Percentiles rank a stretch among this genome's conserved stretches.
Evolutionary conservation across 2,797 vertebrate genomes (phyloP).

Genomic region (Clarias fuscus): DNA sequence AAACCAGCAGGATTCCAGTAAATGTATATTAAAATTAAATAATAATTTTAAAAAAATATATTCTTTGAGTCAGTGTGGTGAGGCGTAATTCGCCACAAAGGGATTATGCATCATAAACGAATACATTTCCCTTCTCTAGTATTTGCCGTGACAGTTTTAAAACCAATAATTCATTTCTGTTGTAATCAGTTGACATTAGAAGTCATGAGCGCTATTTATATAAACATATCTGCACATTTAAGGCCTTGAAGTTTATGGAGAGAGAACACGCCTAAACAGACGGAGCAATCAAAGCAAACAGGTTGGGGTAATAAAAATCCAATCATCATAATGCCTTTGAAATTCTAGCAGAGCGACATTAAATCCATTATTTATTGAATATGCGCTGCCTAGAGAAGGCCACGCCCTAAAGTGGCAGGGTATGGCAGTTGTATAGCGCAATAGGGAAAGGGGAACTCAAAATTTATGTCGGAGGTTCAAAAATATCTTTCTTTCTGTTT

Average conservation of each 20-base stretch:
- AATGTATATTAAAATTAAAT: too few species aligned
- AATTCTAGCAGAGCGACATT: neutral
- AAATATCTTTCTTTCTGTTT: neutral
- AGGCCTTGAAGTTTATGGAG: neutral
- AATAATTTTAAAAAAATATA: too few species aligned
- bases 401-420: neutral
- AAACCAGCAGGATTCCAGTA: too few species aligned
- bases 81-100: too few species aligned
- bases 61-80: too few species aligned
- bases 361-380: neutral
- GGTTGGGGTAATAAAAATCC: neutral
- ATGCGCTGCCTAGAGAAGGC: neutral
- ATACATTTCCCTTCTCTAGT: too few species aligned
- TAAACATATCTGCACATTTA: neutral
- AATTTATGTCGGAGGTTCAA: neutral
- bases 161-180: neutral
- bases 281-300: neutral
- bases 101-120: too few species aligned
- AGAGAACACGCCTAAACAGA: too few species aligned
- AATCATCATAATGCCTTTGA: neutral
- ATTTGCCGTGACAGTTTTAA: neutral
- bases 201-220: neutral
- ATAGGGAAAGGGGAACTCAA: neutral
- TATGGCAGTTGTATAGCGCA: neutral
- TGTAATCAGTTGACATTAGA: neutral